These are phyloP conservation scores for Vandiemenella viatica DNA, from an alignment of 2,888 invertebrate genomes.

Conservation along the genomic window DNA sequence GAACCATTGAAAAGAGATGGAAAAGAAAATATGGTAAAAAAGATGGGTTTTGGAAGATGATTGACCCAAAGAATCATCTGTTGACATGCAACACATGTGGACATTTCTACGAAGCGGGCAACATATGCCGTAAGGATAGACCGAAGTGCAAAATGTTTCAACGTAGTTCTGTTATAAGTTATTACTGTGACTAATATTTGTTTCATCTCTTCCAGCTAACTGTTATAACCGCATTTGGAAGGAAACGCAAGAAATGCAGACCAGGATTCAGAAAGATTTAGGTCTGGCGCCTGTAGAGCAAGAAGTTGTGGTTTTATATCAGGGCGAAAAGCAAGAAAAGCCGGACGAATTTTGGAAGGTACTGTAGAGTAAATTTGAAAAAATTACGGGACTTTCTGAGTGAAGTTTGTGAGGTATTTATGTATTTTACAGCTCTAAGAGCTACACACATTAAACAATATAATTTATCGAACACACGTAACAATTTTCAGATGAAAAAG, in stretches of 20 bases:
- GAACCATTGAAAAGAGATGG: slow-evolving; percentile 57
- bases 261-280: slow-evolving; percentile 52
- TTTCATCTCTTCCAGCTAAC: slow-evolving; percentile 57
- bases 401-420: too few relatives aligned
- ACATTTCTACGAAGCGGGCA: slow-evolving; percentile 59
- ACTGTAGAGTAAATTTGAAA: too few relatives aligned
- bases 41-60: slow-evolving; percentile 50
- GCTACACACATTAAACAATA: too few relatives aligned
- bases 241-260: slow-evolving; percentile 70
- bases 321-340: slow-evolving; percentile 54
- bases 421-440: too few relatives aligned
- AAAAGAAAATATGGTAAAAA: slow-evolving; percentile 57
- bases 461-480: too few relatives aligned
- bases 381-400: too few relatives aligned
- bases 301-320: slow-evolving; percentile 73
- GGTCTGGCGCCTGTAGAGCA: slow-evolving; percentile 60
- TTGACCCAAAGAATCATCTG: slow-evolving; percentile 56
- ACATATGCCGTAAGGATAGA: slow-evolving; percentile 59
- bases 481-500: too few relatives aligned
- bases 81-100: slow-evolving; percentile 70
- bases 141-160: neutral
- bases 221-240: slow-evolving; percentile 69
- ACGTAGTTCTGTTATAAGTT: slow-evolving; percentile 2
- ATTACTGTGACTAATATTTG: neutral
- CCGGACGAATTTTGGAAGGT: slow-evolving; percentile 30